A percentile compares a stretch with the other conserved stretches of the same genome.
These are phyloP conservation scores for Caenorhabditis becei DNA, from an alignment of 2,888 invertebrate species.

Conservation along the genomic window DNA sequence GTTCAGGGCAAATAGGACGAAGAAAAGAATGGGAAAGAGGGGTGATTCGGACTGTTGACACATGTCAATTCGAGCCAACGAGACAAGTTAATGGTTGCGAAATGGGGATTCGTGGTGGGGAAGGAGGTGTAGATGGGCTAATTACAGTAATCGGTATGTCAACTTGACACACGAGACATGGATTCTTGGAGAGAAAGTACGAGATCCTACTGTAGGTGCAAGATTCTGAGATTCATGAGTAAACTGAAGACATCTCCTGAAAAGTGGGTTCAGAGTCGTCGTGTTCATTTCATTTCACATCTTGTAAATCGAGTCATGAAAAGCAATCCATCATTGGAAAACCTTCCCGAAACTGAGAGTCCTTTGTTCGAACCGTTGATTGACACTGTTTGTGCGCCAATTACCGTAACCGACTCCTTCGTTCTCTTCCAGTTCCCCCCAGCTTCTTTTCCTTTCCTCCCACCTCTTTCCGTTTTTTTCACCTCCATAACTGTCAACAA, in stretches of 20 bases:
- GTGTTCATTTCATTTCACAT: too few species aligned
- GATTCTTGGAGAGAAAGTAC: background rate
- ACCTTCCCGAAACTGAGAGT: too few species aligned
- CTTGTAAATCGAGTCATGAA: too few species aligned
- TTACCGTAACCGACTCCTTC: too few species aligned
- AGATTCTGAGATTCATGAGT: too few species aligned
- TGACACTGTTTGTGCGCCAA: too few species aligned
- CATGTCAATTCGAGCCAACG: constrained; percentile 35
- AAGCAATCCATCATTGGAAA: too few species aligned
- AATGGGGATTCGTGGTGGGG: constrained; percentile 9
- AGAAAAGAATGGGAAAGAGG: constrained; percentile 9
- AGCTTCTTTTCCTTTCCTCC: background rate
- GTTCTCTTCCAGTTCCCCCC: too few species aligned
- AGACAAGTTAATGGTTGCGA: constrained; percentile 48
- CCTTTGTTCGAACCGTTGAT: too few species aligned
- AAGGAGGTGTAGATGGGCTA: constrained; percentile 31
- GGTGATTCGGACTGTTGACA: constrained; percentile 47
- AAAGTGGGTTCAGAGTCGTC: too few species aligned
- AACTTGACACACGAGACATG: constrained; percentile 23
- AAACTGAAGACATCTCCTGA: too few species aligned
- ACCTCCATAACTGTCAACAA: background rate
- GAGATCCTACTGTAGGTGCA: background rate
- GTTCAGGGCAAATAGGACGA: constrained; percentile 42
- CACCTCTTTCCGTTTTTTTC: background rate
- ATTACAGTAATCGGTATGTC: constrained; percentile 52